Conservation (phyloP, 2,888 invertebrate genomes). For the Automeris io region DNA sequence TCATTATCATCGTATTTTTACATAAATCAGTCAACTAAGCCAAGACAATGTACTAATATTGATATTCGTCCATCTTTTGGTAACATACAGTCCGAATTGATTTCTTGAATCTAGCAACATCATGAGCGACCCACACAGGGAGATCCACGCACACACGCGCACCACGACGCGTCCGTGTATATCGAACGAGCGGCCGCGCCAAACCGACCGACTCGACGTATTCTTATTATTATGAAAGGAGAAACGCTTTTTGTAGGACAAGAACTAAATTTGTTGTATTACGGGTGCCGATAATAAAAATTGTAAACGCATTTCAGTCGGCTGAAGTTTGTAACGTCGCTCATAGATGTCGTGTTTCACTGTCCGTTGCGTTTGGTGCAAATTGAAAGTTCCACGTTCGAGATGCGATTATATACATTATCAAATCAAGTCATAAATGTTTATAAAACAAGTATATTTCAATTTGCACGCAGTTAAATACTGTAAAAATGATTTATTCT, state of each 20-base stretch:
- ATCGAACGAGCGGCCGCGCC: constrained; percentile 70
- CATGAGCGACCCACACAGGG: constrained; percentile 30
- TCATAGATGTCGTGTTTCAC: constrained; percentile 71
- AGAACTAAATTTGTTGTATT: constrained; percentile 76
- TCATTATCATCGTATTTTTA: too few relatives aligned
- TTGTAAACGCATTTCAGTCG: constrained; percentile 70
- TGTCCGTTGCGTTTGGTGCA: constrained; percentile 20
- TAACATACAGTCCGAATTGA: too few relatives aligned
- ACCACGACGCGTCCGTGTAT: constrained; percentile 50
- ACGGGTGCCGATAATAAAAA: constrained; percentile 71
- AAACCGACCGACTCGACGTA: constrained; percentile 75
- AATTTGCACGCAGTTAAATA: neutral
- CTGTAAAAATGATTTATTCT: too few relatives aligned
- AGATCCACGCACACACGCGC: constrained; percentile 36
- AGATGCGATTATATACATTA: constrained; percentile 22
- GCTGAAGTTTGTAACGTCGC: constrained; percentile 63
- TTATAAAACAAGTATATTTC: neutral
- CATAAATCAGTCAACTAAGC: too few relatives aligned
- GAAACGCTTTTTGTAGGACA: constrained; percentile 78
- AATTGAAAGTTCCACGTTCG: constrained; percentile 31
- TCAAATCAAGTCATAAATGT: neutral
- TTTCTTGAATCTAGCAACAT: too few relatives aligned
- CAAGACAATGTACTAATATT: too few relatives aligned
- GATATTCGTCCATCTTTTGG: too few relatives aligned
- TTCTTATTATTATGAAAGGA: constrained; percentile 79